Conservation (phyloP, 2,113 vertebrate species). For the Alaudala cheleensis region DNA sequence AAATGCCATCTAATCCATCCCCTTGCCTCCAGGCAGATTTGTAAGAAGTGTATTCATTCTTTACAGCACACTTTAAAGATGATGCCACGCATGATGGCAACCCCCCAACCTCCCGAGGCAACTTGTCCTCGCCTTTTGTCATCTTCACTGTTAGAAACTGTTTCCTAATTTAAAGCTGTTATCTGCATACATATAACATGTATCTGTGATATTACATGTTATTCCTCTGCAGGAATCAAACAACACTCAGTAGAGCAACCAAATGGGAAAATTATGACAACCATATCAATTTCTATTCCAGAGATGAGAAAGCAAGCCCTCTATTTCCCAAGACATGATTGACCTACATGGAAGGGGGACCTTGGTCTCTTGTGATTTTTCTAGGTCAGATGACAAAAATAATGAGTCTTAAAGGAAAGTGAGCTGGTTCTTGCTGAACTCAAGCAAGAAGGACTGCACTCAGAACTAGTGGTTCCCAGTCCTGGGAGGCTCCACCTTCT, state of each 20-base stretch:
- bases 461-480: not conserved
- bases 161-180: not conserved
- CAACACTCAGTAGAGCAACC: not conserved
- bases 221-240: not conserved
- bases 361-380: not conserved
- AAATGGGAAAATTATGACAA: not conserved
- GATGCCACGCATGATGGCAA: not conserved
- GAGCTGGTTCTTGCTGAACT: not conserved
- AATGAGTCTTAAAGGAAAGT: not conserved
- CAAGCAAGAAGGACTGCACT: not conserved
- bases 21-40: not conserved
- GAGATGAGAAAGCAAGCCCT: not conserved
- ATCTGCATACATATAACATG: not conserved
- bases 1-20: not conserved
- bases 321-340: not conserved
- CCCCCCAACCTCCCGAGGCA: not conserved
- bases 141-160: not conserved
- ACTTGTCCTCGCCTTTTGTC: not conserved
- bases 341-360: not conserved
- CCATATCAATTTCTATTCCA: not conserved
- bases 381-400: not conserved
- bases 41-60: not conserved
- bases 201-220: not conserved
- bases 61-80: not conserved
- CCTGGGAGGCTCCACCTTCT: not conserved